Evolutionary conservation across 2,797 vertebrate genomes (phyloP).

Genomic region (Staurois parvus): DNA sequence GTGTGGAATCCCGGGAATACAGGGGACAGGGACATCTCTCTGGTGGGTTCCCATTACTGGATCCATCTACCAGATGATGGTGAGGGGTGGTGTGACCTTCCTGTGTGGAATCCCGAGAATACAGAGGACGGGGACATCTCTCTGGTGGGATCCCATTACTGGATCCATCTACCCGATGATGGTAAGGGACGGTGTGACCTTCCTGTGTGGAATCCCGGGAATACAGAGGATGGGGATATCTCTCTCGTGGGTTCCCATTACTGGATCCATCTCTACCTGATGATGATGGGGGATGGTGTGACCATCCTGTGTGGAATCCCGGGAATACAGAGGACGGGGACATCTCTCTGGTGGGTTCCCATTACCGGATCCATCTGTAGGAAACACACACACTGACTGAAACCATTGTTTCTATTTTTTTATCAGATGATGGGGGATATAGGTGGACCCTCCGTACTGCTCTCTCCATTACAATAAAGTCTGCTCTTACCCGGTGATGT

Average conservation of each 20-base stretch:
- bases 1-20: background rate
- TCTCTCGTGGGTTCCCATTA: background rate
- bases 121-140: background rate
- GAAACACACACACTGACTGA: conserved; percentile 1
- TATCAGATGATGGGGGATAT: background rate
- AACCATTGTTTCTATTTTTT: too few species aligned
- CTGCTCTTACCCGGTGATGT: background rate
- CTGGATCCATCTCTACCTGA: background rate
- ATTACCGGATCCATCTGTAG: background rate
- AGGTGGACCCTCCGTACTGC: background rate
- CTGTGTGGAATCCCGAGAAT: background rate
- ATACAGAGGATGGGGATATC: background rate
- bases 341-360: background rate
- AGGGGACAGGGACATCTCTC: background rate
- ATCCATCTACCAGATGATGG: background rate
- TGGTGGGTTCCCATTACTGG: background rate
- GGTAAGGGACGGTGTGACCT: background rate
- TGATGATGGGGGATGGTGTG: background rate
- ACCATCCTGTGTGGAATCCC: background rate
- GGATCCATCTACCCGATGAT: background rate
- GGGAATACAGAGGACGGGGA: background rate
- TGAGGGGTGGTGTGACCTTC: background rate
- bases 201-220: background rate
- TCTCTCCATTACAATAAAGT: background rate
- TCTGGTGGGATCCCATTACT: background rate